Evolutionary conservation across 2,888 invertebrate genomes (phyloP).

Genomic region (Rotaria sp.): DNA sequence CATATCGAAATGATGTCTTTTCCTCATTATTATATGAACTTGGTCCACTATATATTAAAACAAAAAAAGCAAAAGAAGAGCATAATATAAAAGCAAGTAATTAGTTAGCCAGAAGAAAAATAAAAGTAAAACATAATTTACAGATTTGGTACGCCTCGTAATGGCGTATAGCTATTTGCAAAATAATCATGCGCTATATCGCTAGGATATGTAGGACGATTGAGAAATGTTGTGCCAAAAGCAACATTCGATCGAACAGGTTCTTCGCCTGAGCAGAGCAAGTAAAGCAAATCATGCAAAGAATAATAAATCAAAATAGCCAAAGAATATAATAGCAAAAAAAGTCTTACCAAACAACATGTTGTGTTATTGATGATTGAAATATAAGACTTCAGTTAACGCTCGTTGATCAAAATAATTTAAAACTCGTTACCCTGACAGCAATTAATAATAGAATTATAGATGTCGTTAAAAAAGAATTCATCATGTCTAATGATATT

Average conservation of each 20-base stretch:
- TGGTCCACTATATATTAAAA: conserved; percentile 46
- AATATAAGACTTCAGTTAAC: not conserved
- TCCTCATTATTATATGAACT: conserved; percentile 54
- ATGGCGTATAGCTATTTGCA: conserved; percentile 51
- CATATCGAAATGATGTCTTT: conserved; percentile 50
- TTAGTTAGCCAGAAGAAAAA: too few relatives aligned
- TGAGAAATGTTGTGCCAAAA: not conserved
- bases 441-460: not conserved
- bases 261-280: not conserved
- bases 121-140: not conserved
- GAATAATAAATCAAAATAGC: too few relatives aligned
- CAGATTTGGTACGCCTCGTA: conserved; percentile 50
- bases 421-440: not conserved
- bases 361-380: not conserved
- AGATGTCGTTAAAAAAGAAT: not conserved
- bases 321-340: not conserved
- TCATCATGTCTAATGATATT: too few relatives aligned
- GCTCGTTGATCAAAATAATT: not conserved
- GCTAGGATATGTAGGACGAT: conserved; percentile 51
- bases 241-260: not conserved
- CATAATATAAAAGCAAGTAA: too few relatives aligned
- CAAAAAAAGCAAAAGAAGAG: not conserved
- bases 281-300: not conserved
- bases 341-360: not conserved
- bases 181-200: conserved; percentile 51